Evolutionary conservation across 2,797 vertebrate genomes (phyloP), one percentile per base, ranked within the genome.

Genomic region (Eidolon dupreanum): DNA sequence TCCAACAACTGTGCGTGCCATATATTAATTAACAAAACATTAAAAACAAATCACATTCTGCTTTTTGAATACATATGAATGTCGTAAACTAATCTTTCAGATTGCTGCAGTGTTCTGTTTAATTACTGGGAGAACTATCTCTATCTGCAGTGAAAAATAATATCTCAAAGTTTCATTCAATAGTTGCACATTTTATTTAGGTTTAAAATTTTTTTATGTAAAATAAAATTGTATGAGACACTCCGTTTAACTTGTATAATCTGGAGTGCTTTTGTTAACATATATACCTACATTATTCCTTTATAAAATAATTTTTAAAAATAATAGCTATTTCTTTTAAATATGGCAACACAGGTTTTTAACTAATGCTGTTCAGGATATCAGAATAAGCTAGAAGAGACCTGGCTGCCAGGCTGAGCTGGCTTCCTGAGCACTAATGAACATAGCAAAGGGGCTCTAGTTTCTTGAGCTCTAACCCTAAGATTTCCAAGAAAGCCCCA

Each of bases 11-110:
- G 17, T 85, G 26, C 10, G 59, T 63, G 81, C 57, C 95, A 96
- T 90, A 92, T 78, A 90, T 55, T 82, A 88, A 90, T 88, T 83
- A 95, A 88, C 41, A 84, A 92, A 93, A 75, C 68, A 91, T 53
- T 73, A 26, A 88, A 53, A 74, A 70, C 33, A 55, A 79, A 93
- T 68, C 38, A 83, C 0, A 6, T 93, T 96, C 77, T 55, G 88
- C 26, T 90, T 81, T 12, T 49, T 75, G 55, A 88, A 55, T 73
- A 51, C 57, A 83, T 36, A 46, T 43, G 74, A 55, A 46, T 86
- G 46, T 12, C 75, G 88, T 88, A 92, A 90, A 82, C 71, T 79
- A 70, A 78, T 61, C 28, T 53, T 88, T 74, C n/a, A 63, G 59
- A 91, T 8, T 31, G 61, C 81, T n/a, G 24, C 9, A 86, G 28